A percentile compares a stretch with the other conserved stretches of the same genome.
Evolutionary conservation across 2,888 invertebrate genomes (phyloP).

Genomic region (Amphipyra tragopoginis): DNA sequence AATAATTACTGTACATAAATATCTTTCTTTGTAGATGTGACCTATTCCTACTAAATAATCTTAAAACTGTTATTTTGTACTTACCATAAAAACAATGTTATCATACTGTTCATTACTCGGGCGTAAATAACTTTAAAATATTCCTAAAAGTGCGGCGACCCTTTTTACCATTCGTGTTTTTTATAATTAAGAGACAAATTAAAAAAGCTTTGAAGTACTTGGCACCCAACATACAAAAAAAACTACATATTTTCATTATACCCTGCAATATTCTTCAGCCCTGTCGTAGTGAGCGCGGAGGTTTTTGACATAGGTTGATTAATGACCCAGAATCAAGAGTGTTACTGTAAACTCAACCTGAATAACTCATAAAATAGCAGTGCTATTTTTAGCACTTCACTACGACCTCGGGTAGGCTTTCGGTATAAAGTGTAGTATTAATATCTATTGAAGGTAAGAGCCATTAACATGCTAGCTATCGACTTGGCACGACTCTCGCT

Average conservation of each 20-base stretch:
- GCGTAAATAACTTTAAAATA: constrained; percentile 11
- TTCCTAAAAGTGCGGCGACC: constrained; percentile 4
- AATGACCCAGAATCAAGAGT: constrained; percentile 48
- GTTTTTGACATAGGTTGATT: constrained; percentile 56
- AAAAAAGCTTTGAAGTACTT: constrained; percentile 25
- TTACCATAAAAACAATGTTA: constrained; percentile 1
- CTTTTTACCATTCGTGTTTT: constrained; percentile 19
- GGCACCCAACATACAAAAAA: constrained; percentile 12
- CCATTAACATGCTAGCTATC: constrained; percentile 37
- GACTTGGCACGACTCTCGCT: constrained; percentile 21
- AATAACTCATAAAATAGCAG: constrained; percentile 39
- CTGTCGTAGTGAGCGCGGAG: constrained; percentile 28
- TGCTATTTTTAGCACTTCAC: constrained; percentile 31
- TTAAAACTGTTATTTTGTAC: background rate
- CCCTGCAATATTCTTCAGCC: constrained; percentile 20
- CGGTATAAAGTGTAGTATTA: constrained; percentile 36
- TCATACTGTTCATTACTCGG: constrained; percentile 12
- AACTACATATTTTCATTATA: constrained; percentile 23
- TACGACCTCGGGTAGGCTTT: constrained; percentile 22
- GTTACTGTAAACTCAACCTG: constrained; percentile 39
- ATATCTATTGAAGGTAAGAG: constrained; percentile 35
- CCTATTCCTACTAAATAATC: no score
- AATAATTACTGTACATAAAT: background rate
- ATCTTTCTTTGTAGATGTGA: background rate
- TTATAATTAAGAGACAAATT: constrained; percentile 37